Conservation (phyloP, 2,113 vertebrate species). For the Sakesphorus luctuosus region DNA sequence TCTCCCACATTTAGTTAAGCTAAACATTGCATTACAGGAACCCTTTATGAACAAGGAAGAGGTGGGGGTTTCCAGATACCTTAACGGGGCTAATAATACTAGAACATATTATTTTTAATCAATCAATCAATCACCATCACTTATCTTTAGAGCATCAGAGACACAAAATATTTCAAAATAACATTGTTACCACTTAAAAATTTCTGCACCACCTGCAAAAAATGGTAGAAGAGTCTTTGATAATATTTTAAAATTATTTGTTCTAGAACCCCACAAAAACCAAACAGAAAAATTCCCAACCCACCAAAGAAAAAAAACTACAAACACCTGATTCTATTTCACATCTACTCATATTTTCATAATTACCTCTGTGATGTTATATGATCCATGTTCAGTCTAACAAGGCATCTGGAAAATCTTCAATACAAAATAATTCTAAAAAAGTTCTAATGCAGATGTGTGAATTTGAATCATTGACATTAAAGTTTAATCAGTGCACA, state of each 20-base stretch:
- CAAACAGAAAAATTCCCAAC: not conserved
- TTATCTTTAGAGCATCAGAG: not conserved
- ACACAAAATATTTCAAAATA: not conserved
- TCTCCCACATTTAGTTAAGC: not conserved
- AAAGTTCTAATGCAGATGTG: not conserved
- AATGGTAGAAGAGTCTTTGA: not conserved
- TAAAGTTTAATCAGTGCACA: not conserved
- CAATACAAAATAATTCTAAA: not conserved
- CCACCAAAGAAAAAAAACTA: not conserved
- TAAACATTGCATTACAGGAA: not conserved
- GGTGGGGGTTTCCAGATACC: fast-evolving
- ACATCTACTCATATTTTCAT: not conserved
- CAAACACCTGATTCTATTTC: not conserved
- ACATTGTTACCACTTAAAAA: not conserved
- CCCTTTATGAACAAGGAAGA: not conserved
- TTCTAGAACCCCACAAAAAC: not conserved
- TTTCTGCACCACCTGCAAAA: not conserved
- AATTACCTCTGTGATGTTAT: not conserved
- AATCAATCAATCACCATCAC: too few relatives aligned
- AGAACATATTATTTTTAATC: not conserved
- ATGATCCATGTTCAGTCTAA: not conserved
- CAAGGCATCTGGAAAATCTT: not conserved
- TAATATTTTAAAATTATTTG: not conserved
- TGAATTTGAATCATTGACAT: not conserved
- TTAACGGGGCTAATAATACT: not conserved